Evolutionary conservation across 1,140 invertebrate species (phyloP), one percentile per base, ranked within the genome.

Genomic region (Tachypleus tridentatus): DNA sequence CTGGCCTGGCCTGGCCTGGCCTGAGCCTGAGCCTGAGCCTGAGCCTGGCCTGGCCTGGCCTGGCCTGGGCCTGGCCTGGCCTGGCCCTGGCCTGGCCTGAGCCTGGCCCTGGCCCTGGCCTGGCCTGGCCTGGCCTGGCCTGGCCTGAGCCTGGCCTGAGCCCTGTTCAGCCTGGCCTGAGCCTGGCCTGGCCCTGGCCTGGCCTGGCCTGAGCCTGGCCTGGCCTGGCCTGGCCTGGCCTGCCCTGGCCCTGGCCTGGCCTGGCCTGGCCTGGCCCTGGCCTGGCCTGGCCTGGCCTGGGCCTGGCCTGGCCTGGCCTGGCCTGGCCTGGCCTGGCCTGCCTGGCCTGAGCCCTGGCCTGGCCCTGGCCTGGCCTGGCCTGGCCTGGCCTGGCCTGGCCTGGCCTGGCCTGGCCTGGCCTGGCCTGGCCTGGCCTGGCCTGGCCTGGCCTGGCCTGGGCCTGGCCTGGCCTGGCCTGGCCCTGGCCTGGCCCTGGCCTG

Each of bases 1-100:
- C n/a, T n/a, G n/a, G n/a, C n/a, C n/a, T 70, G 68, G 69, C 69
- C 69, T 70, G 69, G 69, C 69, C 69, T 70, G 69, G 69, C 69
- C 69, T 70, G 69, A 59, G 64, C 67, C 64, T n/a, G n/a, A 64
- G 66, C 69, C 67, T 70, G 69, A 65, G 68, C 67, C 68, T 68
- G 69, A 67, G 64, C 65, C 65, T 54, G 70, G 68, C 68, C 68
- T 69, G 69, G 69, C 69, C 69, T 70, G 69, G 69, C 69, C 69
- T 70, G 69, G 58, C 69, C 64, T 67, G 70, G 68, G 64, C 53
- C 63, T 65, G 65, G 63, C 70, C 64, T 69, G 64, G 70, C 68
- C 67, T 68, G 65, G 60, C n/a, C n/a, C n/a, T n/a, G n/a, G n/a
- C n/a, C n/a, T n/a, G n/a, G n/a, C n/a, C n/a, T n/a, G n/a, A n/a